A percentile compares a stretch with the other conserved stretches of the same genome.
Conservation (phyloP, 2,113 vertebrate species). For the Dipodomys stephensi region DNA sequence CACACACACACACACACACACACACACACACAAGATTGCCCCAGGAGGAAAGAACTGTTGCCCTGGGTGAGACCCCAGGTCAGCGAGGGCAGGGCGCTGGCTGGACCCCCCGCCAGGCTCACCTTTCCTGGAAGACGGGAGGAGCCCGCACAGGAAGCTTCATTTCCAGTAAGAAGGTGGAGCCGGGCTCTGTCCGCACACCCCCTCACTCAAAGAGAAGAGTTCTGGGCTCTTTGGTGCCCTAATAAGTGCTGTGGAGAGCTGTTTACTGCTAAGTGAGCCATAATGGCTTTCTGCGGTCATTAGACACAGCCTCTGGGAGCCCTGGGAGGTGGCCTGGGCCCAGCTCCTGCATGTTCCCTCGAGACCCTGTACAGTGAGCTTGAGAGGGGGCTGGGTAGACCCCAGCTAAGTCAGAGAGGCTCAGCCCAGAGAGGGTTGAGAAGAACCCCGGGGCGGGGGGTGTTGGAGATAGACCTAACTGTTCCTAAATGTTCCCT, state of each 20-base stretch:
- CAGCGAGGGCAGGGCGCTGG: background rate
- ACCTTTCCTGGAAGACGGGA: conserved; percentile 74
- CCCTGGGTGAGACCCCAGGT: background rate
- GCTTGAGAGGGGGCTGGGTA: background rate
- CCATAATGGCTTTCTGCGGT: conserved; percentile 83
- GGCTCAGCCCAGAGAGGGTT: background rate
- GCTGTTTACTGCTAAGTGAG: conserved; percentile 79
- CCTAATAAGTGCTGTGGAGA: conserved; percentile 74
- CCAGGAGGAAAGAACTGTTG: background rate
- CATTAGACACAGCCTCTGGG: conserved; percentile 69
- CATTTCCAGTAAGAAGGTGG: conserved; percentile 70
- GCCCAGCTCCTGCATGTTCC: conserved; percentile 45
- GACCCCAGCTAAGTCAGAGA: background rate
- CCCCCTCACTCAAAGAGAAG: background rate
- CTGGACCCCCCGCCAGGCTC: background rate
- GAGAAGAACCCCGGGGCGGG: too few relatives aligned
- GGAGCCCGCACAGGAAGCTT: background rate
- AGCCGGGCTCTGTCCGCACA: background rate
- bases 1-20: too few relatives aligned
- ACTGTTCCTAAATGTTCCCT: accelerated
- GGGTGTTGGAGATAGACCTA: background rate
- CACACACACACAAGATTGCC: background rate
- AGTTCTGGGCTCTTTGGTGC: background rate
- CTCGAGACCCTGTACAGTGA: background rate
- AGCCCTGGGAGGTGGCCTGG: conserved; percentile 2